Base-by-base conservation (phyloP, 2,888 invertebrate genomes). In the Buathra laborator region DNA sequence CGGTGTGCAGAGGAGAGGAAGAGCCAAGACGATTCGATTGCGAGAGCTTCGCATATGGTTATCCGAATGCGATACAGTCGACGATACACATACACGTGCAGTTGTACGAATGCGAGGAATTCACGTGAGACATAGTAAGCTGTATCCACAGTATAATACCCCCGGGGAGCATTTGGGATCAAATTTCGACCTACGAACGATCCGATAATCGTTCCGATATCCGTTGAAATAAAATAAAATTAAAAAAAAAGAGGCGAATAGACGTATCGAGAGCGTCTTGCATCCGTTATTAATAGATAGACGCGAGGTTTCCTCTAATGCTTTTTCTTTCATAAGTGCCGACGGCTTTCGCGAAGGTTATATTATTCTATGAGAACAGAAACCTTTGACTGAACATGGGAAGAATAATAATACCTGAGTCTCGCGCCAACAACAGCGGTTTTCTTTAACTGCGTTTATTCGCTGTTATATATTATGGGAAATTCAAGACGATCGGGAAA, bases 211-310 rank as follows among this genome's bases (percentile, higher is more conserved):
- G 92, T 91, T 92, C 89, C 89, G 90, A 91, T 91, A 74, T 59
- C 86, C 89, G 90, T 88, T 89, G 90, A 89, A 37, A 37, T 37
- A 37, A 37, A 37, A 37, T 5, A 37, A 37, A 37, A 37, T 37
- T 1, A 37, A 37, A 6, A 1, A 92, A 91, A 92, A 91, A 89
- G 88, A 89, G 88, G 81, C 86, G 88, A 87, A 87, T 75, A 19
- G 19, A 67, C 24, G 32, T 66, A 43, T 43, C 48, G 37, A 14
- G 84, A 85, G 88, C 86, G 89, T 37, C 90, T 91, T 90, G 90
- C 87, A 88, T 53, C 89, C 89, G 89, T 92, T 92, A 92, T 92
- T 92, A 92, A 92, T 92, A 92, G 92, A 90, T 89, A 90, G 90
- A 88, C 89, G 87, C 89, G 88, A 88, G 86, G 66, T 68, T 68